Evolutionary conservation across 2,113 vertebrate genomes (phyloP).

Genomic region (Ibidorhyncha struthersii): DNA sequence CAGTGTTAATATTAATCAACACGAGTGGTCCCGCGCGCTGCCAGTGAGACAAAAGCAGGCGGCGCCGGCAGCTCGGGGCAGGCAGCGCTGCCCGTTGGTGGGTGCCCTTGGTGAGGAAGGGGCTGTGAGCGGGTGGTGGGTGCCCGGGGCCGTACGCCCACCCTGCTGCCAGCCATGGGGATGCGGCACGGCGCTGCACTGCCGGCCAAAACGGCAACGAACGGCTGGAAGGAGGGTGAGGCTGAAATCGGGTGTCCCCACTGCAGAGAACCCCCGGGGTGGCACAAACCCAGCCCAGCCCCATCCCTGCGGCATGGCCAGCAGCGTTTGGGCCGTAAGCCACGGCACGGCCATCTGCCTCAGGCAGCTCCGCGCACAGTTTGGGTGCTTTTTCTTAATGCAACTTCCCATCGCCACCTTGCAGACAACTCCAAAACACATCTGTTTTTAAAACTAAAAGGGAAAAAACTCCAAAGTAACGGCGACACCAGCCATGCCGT

Average conservation of each 20-base stretch:
- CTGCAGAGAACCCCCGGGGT: not conserved
- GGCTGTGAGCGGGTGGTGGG: fast-evolving
- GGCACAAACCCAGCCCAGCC: not conserved
- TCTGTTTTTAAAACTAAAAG: not conserved
- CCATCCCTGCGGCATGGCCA: fast-evolving
- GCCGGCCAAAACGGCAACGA: fast-evolving
- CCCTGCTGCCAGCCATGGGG: fast-evolving
- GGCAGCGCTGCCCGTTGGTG: not conserved
- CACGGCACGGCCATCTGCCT: fast-evolving
- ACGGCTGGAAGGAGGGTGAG: not conserved
- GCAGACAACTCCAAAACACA: not conserved
- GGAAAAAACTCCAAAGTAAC: not conserved
- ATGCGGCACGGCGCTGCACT: fast-evolving
- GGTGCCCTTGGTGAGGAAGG: not conserved
- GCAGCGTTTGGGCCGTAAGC: fast-evolving
- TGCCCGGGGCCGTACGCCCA: not conserved
- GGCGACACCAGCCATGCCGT: not conserved
- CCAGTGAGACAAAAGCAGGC: slow-evolving; percentile 40
- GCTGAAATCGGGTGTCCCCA: not conserved
- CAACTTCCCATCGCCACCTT: not conserved
- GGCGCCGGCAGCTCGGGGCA: not conserved
- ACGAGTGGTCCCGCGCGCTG: not conserved
- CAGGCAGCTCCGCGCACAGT: fast-evolving
- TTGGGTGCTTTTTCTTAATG: not conserved
- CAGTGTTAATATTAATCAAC: slow-evolving; percentile 30